Base-by-base conservation (phyloP, 2,113 vertebrate species). In the Sula dactylatra region DNA sequence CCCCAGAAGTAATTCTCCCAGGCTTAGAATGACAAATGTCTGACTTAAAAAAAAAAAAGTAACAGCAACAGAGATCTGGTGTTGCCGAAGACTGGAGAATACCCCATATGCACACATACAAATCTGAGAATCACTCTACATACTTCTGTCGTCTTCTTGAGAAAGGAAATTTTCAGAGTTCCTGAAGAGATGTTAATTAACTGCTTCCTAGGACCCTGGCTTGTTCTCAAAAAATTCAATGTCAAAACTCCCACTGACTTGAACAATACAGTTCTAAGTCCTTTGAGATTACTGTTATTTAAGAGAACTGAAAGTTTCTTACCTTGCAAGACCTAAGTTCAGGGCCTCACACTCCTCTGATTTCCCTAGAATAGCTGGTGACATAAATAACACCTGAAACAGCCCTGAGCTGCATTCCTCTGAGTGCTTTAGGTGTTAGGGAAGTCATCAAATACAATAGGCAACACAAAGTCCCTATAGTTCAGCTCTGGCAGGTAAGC, bases 351-450 rank as follows among this genome's bases (percentile, higher is more conserved):
- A 1, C 26, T 91, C 77, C 52, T 76, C 66, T 94, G 80, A 86
- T 91, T 94, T 83, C 58, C 64, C 59, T 81, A 62, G 74, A 94
- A 93, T 34, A 86, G n/a, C 31, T 93, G 61, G 67, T 90, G 78
- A 55, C 82, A 82, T 79, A 94, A 96, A 87, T 93, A 92, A 91
- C 88, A 96, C 59, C 96, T 82, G 81, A 32, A 88, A 36, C 34
- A 94, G 64, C 76, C 66, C 71, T 10, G 64, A 93, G 65, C 29
- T 94, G 56, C 88, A 44, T 90, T 89, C 59, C 50, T 86, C 29
- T 1, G 47, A 71, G 69, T 20, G 36, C 34, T 79, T 72, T 67
- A 16, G 2, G 42, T 86, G 67, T 86, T 83, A 61, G 52, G 40
- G 71, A 90, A 93, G 61, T 73, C 54, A 90, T 83, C 78, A 76